Conservation (phyloP, 2,797 vertebrate species). For the Morelia viridis region DNA sequence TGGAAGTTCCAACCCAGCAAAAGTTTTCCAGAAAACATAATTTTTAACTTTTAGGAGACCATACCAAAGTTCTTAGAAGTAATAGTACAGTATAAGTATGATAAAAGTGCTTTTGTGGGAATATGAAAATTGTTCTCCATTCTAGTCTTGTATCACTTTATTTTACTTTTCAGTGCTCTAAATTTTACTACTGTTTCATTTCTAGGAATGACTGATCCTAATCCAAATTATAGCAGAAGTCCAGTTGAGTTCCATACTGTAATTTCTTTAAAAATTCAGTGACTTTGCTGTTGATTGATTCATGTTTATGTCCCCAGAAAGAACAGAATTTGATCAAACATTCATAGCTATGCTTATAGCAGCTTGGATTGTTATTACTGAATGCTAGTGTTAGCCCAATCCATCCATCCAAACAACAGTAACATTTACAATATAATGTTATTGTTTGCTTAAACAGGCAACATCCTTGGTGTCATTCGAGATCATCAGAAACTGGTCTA, state of each 20-base stretch:
- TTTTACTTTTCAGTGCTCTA: background rate
- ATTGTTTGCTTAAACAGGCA: slow-evolving; percentile 77
- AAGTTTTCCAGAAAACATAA: background rate
- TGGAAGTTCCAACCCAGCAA: background rate
- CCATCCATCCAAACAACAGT: fast-evolving
- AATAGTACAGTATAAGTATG: too few relatives aligned
- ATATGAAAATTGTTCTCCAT: background rate
- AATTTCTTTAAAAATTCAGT: background rate
- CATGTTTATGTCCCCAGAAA: background rate
- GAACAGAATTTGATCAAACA: background rate
- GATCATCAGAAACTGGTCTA: slow-evolving; percentile 90
- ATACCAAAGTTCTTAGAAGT: background rate
- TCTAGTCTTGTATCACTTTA: background rate
- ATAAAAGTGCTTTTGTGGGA: background rate
- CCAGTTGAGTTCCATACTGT: background rate
- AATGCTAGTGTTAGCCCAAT: background rate
- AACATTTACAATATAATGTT: background rate
- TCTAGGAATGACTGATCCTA: background rate
- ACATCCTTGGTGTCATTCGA: slow-evolving; percentile 94
- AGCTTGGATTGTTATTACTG: slow-evolving; percentile 3
- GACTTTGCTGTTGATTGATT: background rate
- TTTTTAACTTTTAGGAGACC: background rate
- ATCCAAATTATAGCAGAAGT: background rate
- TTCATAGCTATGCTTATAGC: background rate
- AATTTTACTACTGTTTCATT: background rate